Evolutionary conservation across 2,797 vertebrate genomes (phyloP).

Genomic region (Bucorvus abyssinicus): DNA sequence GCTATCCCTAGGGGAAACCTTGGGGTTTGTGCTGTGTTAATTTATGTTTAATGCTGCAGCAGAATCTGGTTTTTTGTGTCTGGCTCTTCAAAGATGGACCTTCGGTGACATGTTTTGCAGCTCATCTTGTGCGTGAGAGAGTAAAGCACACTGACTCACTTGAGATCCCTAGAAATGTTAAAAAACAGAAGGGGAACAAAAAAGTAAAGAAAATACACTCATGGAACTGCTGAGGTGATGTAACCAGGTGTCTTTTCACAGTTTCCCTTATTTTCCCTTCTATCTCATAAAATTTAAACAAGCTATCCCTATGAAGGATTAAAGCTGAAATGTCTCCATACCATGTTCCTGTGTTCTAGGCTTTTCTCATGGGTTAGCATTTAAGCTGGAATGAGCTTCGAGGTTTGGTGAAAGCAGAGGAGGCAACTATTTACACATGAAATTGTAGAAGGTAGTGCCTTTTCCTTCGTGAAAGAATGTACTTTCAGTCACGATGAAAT

Average conservation of each 20-base stretch:
- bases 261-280: background rate
- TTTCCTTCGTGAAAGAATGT: background rate
- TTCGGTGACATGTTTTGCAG: conserved; percentile 31
- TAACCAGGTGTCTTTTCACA: background rate
- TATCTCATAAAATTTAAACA: background rate
- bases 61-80: conserved; percentile 36
- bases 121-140: background rate
- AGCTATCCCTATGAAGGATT: background rate
- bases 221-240: background rate
- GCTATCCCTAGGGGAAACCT: conserved; percentile 47
- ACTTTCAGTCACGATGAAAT: background rate
- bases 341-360: background rate
- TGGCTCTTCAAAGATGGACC: conserved; percentile 54
- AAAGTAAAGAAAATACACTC: background rate
- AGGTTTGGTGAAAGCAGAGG: background rate
- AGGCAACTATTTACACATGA: background rate
- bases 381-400: background rate
- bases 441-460: background rate
- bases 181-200: background rate
- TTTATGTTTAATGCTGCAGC: conserved; percentile 40
- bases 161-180: conserved; percentile 3
- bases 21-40: conserved; percentile 32
- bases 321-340: background rate
- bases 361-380: background rate
- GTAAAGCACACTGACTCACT: conserved; percentile 46